Percentiles rank a stretch among this genome's conserved stretches.
phyloP scores from a whole-genome alignment of 2,113 vertebrate species.

The Talpa occidentalis region DNA sequence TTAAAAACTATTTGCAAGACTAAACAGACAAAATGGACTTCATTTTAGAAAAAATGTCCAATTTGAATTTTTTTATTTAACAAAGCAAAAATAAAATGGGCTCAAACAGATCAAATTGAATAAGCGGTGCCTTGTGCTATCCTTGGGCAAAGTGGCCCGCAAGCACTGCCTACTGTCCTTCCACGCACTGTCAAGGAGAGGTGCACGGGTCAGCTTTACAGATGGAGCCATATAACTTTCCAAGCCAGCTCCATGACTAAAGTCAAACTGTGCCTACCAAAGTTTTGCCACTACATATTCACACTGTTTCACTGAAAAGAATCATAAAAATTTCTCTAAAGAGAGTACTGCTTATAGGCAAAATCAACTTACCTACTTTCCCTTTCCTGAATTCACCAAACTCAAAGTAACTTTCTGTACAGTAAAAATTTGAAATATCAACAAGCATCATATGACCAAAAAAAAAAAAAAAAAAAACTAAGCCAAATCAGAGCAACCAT shows the following conservation, averaged over 20 bases:
- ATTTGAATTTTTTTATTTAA: not conserved
- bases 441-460: not conserved
- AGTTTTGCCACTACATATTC: not conserved
- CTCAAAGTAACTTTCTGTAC: not conserved
- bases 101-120: not conserved
- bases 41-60: not conserved
- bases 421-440: conserved; percentile 10
- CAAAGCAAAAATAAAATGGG: not conserved
- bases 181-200: not conserved
- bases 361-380: not conserved
- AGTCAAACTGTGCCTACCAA: not conserved
- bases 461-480: not conserved
- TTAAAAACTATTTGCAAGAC: not conserved
- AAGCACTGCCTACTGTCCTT: not conserved
- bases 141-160: not conserved
- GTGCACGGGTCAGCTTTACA: not conserved
- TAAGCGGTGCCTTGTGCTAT: not conserved
- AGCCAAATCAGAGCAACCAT: not conserved
- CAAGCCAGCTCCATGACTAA: not conserved
- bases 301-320: not conserved
- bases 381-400: conserved; percentile 20
- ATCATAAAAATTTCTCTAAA: not conserved
- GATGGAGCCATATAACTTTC: not conserved
- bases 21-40: not conserved
- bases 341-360: not conserved